phyloP scores from a whole-genome alignment of 2,113 vertebrate genomes.

The Alethe diademata region DNA sequence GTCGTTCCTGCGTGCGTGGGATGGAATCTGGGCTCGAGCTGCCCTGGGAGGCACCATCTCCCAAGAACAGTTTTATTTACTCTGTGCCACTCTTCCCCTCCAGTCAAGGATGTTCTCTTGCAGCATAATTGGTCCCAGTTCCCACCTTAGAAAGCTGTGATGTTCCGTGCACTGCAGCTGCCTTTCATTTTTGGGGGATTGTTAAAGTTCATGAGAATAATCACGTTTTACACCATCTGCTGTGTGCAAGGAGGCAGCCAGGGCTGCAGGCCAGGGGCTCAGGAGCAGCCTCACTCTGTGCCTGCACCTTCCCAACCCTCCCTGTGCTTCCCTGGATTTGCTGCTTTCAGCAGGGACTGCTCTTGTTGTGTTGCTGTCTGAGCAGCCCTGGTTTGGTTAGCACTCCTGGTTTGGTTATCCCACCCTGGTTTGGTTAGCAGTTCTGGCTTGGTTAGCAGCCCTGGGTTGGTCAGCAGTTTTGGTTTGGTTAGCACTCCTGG shows the following conservation, averaged over 20 bases:
- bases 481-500: too few species aligned
- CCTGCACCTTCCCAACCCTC: neutral
- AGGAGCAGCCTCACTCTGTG: fast-evolving
- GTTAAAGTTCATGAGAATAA: neutral
- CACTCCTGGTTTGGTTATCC: neutral
- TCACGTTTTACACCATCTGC: constrained; percentile 34
- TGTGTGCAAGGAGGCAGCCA: neutral
- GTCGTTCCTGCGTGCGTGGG: neutral
- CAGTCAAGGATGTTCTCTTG: constrained; percentile 53
- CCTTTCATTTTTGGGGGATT: neutral
- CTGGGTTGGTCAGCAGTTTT: neutral
- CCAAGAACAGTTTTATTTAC: constrained; percentile 34
- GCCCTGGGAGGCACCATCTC: constrained; percentile 26
- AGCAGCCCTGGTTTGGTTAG: neutral
- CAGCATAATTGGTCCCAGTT: constrained; percentile 52
- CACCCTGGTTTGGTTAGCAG: neutral
- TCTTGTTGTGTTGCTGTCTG: neutral
- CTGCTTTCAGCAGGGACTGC: neutral
- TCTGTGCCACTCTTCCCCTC: constrained; percentile 27
- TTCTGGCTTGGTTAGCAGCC: too few species aligned
- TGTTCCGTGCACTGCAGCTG: constrained; percentile 16
- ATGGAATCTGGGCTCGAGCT: neutral
- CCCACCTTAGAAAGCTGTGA: constrained; percentile 25
- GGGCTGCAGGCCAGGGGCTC: neutral
- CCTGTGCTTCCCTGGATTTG: neutral